Evolutionary conservation across 2,113 vertebrate species (phyloP).

Genomic region (Puntigrus tetrazona): DNA sequence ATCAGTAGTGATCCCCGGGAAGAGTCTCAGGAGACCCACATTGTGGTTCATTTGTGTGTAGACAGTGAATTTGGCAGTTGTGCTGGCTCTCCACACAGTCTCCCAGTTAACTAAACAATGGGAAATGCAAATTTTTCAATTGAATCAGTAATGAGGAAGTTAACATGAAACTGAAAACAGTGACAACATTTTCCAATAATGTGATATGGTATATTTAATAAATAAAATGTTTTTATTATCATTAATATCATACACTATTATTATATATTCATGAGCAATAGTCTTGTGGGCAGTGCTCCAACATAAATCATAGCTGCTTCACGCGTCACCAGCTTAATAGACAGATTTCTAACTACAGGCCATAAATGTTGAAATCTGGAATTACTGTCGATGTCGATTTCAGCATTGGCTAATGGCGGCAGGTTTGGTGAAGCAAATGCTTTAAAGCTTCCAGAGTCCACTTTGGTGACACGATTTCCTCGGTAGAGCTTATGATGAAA

Average conservation of each 20-base stretch:
- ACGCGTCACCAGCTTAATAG: too few relatives aligned
- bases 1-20: conserved; percentile 87
- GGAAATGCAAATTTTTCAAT: conserved; percentile 13
- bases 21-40: conserved; percentile 88
- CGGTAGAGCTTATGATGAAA: conserved; percentile 95
- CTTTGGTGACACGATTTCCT: conserved; percentile 93
- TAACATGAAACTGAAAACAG: not conserved
- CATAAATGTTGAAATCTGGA: too few relatives aligned
- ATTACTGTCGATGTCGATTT: conserved; percentile 88
- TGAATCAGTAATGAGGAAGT: too few relatives aligned
- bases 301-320: too few relatives aligned
- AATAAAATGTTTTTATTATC: too few relatives aligned
- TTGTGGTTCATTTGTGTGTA: conserved; percentile 84
- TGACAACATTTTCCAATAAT: too few relatives aligned
- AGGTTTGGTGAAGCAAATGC: conserved; percentile 94
- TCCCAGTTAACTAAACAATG: conserved; percentile 83
- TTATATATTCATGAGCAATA: too few relatives aligned
- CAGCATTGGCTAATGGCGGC: conserved; percentile 85
- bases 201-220: too few relatives aligned
- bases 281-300: too few relatives aligned
- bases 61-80: conserved; percentile 80
- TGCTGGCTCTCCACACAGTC: conserved; percentile 81
- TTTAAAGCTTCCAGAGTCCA: conserved; percentile 88
- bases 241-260: too few relatives aligned
- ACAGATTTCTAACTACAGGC: too few relatives aligned